Percentiles rank a stretch among this genome's conserved stretches.
Evolutionary conservation across 2,888 invertebrate species (phyloP).

Genomic region (Fabriciana adippe): DNA sequence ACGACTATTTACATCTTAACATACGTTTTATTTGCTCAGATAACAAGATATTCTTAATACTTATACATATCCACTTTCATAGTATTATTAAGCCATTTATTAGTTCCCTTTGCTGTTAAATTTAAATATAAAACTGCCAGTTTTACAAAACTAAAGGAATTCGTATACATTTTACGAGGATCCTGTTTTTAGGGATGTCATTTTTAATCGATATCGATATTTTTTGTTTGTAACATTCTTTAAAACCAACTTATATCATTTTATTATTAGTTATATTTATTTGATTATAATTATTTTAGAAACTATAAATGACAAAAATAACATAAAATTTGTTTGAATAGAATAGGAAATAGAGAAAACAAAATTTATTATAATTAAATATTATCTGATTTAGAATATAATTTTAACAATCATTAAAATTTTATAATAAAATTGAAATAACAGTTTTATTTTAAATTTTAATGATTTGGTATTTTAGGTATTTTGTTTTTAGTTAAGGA

Average conservation of each 20-base stretch:
- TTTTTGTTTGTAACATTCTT: background rate
- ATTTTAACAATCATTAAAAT: no score
- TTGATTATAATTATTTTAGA: no score
- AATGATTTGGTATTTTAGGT: no score
- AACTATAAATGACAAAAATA: no score
- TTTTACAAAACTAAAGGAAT: slow-evolving; percentile 11
- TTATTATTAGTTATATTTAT: background rate
- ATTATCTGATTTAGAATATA: no score
- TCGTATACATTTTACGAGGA: slow-evolving; percentile 11
- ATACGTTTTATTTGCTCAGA: background rate
- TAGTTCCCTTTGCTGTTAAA: slow-evolving; percentile 12
- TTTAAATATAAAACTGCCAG: slow-evolving; percentile 17
- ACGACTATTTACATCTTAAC: no score
- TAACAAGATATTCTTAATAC: background rate
- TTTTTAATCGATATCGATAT: slow-evolving; percentile 11
- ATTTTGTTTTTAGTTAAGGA: no score
- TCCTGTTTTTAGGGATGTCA: slow-evolving; percentile 9
- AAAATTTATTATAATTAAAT: no score
- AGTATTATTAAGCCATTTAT: slow-evolving; percentile 16
- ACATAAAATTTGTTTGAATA: no score
- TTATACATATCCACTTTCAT: background rate
- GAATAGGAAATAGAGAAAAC: no score
- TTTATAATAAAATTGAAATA: no score
- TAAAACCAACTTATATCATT: background rate
- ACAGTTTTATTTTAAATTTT: no score